Base-by-base conservation (phyloP, 2,113 vertebrate genomes). In the Anhinga anhinga region DNA sequence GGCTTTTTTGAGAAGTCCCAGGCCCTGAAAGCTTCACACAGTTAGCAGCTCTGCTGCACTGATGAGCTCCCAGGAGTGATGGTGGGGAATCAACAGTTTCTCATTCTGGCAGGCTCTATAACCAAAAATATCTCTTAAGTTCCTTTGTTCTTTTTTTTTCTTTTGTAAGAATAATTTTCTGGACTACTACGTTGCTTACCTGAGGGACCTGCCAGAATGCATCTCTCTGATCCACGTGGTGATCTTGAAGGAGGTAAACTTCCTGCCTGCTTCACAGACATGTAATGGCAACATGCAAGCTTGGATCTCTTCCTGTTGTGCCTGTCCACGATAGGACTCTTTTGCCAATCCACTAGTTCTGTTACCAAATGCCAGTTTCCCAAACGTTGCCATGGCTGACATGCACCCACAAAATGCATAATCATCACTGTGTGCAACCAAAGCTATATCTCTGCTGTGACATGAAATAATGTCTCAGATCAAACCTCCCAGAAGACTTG, bases 191-290 rank as follows among this genome's bases (percentile, higher is more conserved):
- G 98, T 99, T 91, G 99, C 99, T 52, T 99, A 99, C 96, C 97
- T 99, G 96, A 99, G 99, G 96, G 99, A 99, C 92, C 98, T 99
- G 44, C 99, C 99, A 19, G 99, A 99, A 93, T 99, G 99, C 96
- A 98, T 99, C 86, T 98, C 99, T 5, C 97, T 99, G 80, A 98
- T 99, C 88, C 98, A 98, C 26, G 98, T 99, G 76, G 98, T 98
- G 72, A 98, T 98, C 93, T 95, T 98, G 86, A 98, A 98, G 96
- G 98, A 98, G 98, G 98, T 98, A 93, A 96, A 79, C 6, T 65
- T 67, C 50, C 65, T 87, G 62, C 29, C 62, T 52, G 49, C 25
- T 92, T 80, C 78, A 70, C 22, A 84, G 56, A 77, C 20, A 38
- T 0, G 0, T 49, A 56, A 65, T 5, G 38, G 32, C 67, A 93